phyloP scores from a whole-genome alignment of 2,888 invertebrate species.

The Euclidia mi region DNA sequence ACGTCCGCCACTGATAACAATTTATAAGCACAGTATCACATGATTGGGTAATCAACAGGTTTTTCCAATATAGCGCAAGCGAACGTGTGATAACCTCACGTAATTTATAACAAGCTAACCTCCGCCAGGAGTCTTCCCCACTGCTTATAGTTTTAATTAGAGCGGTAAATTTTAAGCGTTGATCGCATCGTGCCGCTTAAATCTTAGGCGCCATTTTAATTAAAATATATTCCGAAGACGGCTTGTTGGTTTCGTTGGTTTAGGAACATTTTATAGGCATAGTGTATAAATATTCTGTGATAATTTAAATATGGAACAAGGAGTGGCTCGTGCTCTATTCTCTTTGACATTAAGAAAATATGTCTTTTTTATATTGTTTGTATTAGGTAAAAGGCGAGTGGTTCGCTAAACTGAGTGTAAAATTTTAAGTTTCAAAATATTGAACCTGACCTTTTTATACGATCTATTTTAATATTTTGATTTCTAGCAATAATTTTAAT shows the following conservation, averaged over 20 bases:
- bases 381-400: no score
- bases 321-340: background rate
- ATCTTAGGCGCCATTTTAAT: conserved; percentile 54
- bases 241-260: conserved; percentile 18
- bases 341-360: background rate
- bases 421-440: no score
- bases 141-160: conserved; percentile 59
- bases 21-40: no score
- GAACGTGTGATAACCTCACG: conserved; percentile 23
- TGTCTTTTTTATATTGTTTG: no score
- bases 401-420: no score
- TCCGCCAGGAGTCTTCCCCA: conserved; percentile 32
- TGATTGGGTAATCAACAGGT: conserved; percentile 10
- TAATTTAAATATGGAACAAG: background rate
- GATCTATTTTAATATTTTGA: no score
- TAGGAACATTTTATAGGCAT: conserved; percentile 21
- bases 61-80: conserved; percentile 10
- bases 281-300: conserved; percentile 2
- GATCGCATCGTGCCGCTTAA: conserved; percentile 49
- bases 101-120: conserved; percentile 37
- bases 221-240: conserved; percentile 50
- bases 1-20: no score
- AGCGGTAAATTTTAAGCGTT: conserved; percentile 56
- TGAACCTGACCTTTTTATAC: no score
- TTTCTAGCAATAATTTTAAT: no score